Base-by-base conservation (phyloP, 30 jellyfish, hydroid and myxozoan genomes). In the Pseudorhiza aurosa region DNA sequence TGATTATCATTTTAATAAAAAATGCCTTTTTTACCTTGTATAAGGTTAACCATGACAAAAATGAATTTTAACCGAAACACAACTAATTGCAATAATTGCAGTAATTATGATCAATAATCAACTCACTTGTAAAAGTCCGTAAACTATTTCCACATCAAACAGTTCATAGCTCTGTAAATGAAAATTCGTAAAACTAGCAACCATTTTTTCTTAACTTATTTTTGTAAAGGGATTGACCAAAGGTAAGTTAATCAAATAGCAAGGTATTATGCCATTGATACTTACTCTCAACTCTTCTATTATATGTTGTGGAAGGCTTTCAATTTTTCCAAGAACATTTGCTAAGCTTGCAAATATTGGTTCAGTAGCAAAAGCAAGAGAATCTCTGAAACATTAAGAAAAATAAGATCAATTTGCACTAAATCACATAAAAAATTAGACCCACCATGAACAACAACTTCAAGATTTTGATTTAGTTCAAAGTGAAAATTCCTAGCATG, bases 321-420 rank as follows among this genome's bases (percentile, higher is more conserved):
- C 98, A 91, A 74, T 83, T 35, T 85, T 91, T 22, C 95, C 96
- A 18, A 91, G 87, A 11, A 56, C 82, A 72, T 91, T 91, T 57
- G 98, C 88, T 31, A 91, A 63, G 45, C 96, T 75, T 43, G 95
- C 87, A 70, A 91, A 78, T 24, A 85, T 69, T 44, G 98, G 98
- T 47, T 91, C 98, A 26, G 96, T 91, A 2, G 98, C 98, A 84
- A 91, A 91, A 22, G 96, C 98, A 27, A 91, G 83, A 5, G 98
- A 83, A 47, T 91, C 98, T 53, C 98, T 91, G 51, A 71, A 80
- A 70, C 76, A 75, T 28, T 29, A 35, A 22, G 1, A 32, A 29
- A 81, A 37, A 27, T 0, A 5, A 11, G 11, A 19, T 8, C 30
- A 8, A n/a, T n/a, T n/a, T n/a, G n/a, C n/a, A n/a, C n/a, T n/a